Conservation (phyloP, 2,113 vertebrate genomes). For the Lota lota region DNA sequence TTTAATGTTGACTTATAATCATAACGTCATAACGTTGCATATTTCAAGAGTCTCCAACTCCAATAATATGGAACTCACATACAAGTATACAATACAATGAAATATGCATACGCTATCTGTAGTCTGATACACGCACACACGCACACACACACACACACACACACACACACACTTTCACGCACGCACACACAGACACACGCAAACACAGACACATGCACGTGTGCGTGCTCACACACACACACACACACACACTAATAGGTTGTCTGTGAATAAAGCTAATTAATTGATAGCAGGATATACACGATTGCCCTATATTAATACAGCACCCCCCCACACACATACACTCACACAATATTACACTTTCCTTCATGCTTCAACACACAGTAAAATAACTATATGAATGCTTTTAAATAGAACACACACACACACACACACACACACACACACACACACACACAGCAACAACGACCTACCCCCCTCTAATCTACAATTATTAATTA, state of each 20-base stretch:
- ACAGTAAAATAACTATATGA: no score
- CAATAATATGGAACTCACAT: no score
- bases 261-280: constrained; percentile 81
- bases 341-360: constrained; percentile 12
- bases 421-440: constrained; percentile 5
- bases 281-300: constrained; percentile 89
- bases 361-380: no score
- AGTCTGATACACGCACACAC: background rate
- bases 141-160: background rate
- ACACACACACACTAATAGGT: constrained; percentile 81
- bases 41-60: no score
- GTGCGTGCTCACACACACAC: constrained; percentile 7
- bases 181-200: constrained; percentile 5
- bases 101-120: background rate
- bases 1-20: no score
- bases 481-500: constrained; percentile 93
- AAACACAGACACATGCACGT: constrained; percentile 14
- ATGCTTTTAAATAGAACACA: background rate
- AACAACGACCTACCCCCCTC: constrained; percentile 8
- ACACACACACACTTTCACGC: background rate
- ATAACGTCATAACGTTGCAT: no score
- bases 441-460: background rate
- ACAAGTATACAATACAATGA: no score
- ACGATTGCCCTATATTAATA: constrained; percentile 76
- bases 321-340: constrained; percentile 27